phyloP scores from a whole-genome alignment of 2,797 vertebrate genomes.

The Miichthys miiuy region DNA sequence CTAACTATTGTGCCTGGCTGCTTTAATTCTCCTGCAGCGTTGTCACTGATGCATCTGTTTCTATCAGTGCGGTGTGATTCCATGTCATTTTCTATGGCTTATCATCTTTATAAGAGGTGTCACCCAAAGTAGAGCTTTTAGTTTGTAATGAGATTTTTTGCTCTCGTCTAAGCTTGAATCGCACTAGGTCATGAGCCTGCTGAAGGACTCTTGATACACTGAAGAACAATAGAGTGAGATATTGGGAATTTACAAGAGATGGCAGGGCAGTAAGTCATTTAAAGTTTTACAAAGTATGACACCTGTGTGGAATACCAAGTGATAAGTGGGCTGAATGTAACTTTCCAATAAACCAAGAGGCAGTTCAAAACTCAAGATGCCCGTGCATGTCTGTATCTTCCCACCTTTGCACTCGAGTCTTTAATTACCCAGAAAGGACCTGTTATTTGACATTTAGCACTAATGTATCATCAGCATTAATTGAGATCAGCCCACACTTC shows the following conservation, averaged over 20 bases:
- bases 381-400: constrained; percentile 15
- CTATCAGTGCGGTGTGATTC: constrained; percentile 54
- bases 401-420: constrained; percentile 62
- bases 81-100: constrained; percentile 65
- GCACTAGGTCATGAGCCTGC: constrained; percentile 68
- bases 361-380: constrained; percentile 54
- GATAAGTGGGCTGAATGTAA: constrained; percentile 46
- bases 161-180: constrained; percentile 62
- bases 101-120: constrained; percentile 76
- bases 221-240: constrained; percentile 81
- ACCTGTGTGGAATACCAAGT: constrained; percentile 77
- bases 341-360: constrained; percentile 38
- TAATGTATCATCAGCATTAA: constrained; percentile 70
- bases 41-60: constrained; percentile 59
- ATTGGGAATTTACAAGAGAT: constrained; percentile 78
- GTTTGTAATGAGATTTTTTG: constrained; percentile 80
- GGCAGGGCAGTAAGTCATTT: constrained; percentile 79
- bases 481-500: constrained; percentile 62
- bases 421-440: constrained; percentile 76
- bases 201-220: constrained; percentile 78
- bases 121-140: constrained; percentile 74
- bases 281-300: constrained; percentile 82
- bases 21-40: constrained; percentile 46
- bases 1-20: constrained; percentile 14
- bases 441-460: constrained; percentile 76